Percentiles rank a stretch among this genome's conserved stretches.
Evolutionary conservation across 2,113 vertebrate species (phyloP).

Genomic region (Tupaia chinensis): DNA sequence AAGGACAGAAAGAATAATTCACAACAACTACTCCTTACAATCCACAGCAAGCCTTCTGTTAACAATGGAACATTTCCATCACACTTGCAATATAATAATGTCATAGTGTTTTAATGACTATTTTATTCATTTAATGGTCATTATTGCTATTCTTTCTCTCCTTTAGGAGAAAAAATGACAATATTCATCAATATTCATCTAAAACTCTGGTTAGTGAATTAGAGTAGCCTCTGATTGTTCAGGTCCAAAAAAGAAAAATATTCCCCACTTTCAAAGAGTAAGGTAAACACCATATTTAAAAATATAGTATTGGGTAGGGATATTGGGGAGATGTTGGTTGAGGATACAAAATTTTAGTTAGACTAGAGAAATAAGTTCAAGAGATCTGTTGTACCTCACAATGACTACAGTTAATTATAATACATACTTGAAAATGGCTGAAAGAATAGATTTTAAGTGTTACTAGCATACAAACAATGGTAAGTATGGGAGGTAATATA

Average conservation of each 20-base stretch:
- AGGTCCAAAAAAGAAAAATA: constrained; percentile 1
- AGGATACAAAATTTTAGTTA: neutral
- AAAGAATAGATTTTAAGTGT: neutral
- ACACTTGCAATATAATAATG: neutral
- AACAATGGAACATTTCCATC: neutral
- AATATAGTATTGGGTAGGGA: neutral
- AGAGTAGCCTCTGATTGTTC: neutral
- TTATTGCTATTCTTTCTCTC: neutral
- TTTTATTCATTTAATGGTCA: neutral
- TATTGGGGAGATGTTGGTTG: neutral
- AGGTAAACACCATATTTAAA: neutral
- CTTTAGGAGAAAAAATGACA: neutral
- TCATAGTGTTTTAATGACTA: neutral
- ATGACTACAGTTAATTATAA: neutral
- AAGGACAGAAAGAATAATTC: neutral
- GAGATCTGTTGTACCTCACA: neutral
- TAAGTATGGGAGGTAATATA: neutral
- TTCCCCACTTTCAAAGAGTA: neutral
- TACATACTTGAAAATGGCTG: neutral
- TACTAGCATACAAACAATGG: neutral
- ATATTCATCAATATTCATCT: neutral
- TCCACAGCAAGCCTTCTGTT: neutral
- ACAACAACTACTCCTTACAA: neutral
- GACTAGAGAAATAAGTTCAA: neutral
- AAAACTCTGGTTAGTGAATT: neutral